A percentile compares a stretch with the other conserved stretches of the same genome.
phyloP scores from a whole-genome alignment of 2,797 vertebrate species.

The Ceyx erithaca region DNA sequence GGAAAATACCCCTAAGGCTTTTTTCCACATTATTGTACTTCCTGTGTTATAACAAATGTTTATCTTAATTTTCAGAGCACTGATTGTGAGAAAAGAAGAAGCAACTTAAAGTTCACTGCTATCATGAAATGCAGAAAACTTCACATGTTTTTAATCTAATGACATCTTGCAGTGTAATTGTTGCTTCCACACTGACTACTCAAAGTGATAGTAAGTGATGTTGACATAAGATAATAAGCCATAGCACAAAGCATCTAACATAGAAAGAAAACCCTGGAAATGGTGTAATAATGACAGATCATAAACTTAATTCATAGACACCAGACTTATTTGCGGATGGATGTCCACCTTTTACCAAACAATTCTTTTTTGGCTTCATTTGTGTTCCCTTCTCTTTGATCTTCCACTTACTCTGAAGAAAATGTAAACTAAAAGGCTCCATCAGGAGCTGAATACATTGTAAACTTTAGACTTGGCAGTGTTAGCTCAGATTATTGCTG shows the following conservation, averaged over 20 bases:
- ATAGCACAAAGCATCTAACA: background rate
- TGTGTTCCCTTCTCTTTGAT: background rate
- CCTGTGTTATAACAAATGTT: background rate
- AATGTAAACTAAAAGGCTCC: background rate
- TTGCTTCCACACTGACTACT: background rate
- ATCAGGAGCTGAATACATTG: background rate
- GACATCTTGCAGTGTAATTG: background rate
- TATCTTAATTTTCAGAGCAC: background rate
- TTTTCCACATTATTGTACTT: background rate
- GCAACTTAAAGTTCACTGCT: background rate
- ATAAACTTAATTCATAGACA: background rate
- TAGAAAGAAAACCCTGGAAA: background rate
- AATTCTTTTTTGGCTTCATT: background rate
- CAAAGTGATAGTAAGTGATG: background rate
- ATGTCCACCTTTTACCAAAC: background rate
- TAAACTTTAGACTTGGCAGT: background rate
- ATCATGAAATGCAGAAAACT: background rate
- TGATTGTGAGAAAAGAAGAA: background rate
- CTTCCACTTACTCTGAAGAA: background rate
- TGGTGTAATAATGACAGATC: background rate
- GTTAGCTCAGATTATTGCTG: fast-evolving
- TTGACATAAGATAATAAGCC: background rate
- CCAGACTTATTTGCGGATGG: background rate
- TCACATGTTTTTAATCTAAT: background rate
- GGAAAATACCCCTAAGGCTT: background rate